phyloP scores from a whole-genome alignment of 2,888 invertebrate species.

The Campopleginae sp. region DNA sequence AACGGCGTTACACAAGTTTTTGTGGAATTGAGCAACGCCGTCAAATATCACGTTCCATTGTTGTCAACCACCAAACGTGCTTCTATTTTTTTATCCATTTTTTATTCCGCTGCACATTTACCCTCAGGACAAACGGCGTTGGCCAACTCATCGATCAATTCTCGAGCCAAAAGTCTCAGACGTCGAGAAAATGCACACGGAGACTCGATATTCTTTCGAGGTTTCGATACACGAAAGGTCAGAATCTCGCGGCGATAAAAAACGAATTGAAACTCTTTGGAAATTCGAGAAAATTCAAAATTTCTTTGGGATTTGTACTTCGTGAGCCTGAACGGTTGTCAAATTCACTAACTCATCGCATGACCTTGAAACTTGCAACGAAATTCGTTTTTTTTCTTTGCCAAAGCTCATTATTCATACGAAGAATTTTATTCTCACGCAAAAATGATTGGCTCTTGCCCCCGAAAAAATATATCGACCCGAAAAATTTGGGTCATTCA shows the following conservation, averaged over 20 bases:
- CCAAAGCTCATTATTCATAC: too few species aligned
- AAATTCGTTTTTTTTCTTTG: too few species aligned
- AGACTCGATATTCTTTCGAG: background rate
- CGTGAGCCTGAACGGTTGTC: background rate
- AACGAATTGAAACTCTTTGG: background rate
- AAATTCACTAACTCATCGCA: too few species aligned
- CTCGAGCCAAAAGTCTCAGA: background rate
- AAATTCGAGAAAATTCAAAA: background rate
- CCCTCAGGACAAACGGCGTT: background rate
- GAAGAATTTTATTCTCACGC: too few species aligned
- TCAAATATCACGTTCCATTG: constrained; percentile 26
- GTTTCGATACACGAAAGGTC: constrained; percentile 39
- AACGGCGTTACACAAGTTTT: constrained; percentile 20
- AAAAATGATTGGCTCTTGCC: too few species aligned
- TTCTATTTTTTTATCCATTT: background rate
- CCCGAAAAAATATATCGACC: too few species aligned
- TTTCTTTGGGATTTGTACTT: background rate
- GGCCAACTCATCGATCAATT: background rate
- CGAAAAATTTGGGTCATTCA: too few species aligned
- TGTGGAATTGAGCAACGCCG: constrained; percentile 2
- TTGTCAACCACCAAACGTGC: background rate
- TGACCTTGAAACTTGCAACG: too few species aligned
- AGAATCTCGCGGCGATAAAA: constrained; percentile 1
- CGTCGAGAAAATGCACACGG: background rate
- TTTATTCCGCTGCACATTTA: background rate